Percentiles rank a stretch among this genome's conserved stretches.
Evolutionary conservation across 2,888 invertebrate species (phyloP).

Genomic region (Cheilosia vernalis): DNA sequence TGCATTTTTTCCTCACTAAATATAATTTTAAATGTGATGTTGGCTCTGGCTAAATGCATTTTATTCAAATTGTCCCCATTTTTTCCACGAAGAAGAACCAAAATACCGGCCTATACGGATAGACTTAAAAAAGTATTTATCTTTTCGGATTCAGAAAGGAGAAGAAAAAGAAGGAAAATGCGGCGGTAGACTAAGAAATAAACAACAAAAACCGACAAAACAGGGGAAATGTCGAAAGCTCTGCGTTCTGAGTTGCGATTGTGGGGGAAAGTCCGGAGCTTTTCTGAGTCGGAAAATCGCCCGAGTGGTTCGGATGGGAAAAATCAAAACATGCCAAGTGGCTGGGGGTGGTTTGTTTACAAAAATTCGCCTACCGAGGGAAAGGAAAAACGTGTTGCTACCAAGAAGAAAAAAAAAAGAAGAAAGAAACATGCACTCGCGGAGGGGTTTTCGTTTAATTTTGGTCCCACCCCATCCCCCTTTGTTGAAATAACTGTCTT

Average conservation of each 20-base stretch:
- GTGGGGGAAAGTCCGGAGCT: conserved; percentile 24
- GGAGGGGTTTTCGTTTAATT: background rate
- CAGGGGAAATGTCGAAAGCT: conserved; percentile 45
- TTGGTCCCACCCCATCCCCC: no score
- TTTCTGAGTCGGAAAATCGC: conserved; percentile 27
- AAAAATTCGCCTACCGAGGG: background rate
- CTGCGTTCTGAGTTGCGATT: background rate
- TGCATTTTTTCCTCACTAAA: conserved; percentile 5
- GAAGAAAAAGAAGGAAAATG: conserved; percentile 36
- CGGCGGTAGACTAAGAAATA: conserved; percentile 69
- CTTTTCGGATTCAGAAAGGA: conserved; percentile 5
- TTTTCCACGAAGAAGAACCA: background rate
- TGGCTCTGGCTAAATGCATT: conserved; percentile 5
- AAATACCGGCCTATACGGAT: conserved; percentile 17
- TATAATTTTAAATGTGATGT: conserved; percentile 5
- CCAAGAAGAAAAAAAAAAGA: background rate
- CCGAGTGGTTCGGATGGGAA: conserved; percentile 1
- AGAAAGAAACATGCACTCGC: no score
- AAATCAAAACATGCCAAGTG: conserved; percentile 10
- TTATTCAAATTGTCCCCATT: conserved; percentile 2
- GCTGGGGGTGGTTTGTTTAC: conserved; percentile 51
- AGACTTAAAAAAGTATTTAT: background rate
- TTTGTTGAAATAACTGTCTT: background rate
- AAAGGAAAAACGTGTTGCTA: conserved; percentile 9
- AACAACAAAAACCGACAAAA: conserved; percentile 53